Base-by-base conservation (phyloP, 2,113 vertebrate genomes). In the Muntiacus reevesi region DNA sequence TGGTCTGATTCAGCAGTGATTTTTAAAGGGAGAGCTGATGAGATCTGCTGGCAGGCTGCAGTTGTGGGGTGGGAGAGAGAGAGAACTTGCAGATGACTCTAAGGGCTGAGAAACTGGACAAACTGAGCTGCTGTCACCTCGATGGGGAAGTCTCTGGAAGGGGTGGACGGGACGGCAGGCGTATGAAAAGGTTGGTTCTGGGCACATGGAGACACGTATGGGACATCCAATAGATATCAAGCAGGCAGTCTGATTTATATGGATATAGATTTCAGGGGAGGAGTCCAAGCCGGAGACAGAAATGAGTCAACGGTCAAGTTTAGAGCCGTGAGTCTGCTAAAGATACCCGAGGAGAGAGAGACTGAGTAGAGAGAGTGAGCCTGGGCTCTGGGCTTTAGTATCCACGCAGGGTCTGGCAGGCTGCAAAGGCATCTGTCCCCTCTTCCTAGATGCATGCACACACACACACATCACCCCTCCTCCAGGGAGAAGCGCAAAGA, bases 121-220 rank as follows among this genome's bases (percentile, higher is more conserved):
- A 55, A 43, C 2, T 27, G 15, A 23, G 43, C 2, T 57, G 71
- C 67, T 8, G 1, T 36, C n/a, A 33, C 12, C 0, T 3, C 0
- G 17, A 52, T 3, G 33, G 28, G 19, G 21, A 36, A 67, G 33
- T 6, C 54, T 52, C 11, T 0, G 33, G 54, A 36, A 59, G 59
- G 43, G 33, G 25, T 30, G 30, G n/a, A 27, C 0, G 4, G 10
- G 79, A n/a, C 0, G 7, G 27, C 36, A 64, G 54, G 43, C 8
- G 25, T 1, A n/a, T 1, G 11, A 33, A 33, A 8, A 55, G 6
- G 30, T 95, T 57, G 28, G 76, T 67, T 50, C 21, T 50, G 57
- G 43, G 64, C n/a, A 19, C 1, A 13, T 16, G 27, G 21, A 50
- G 67, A 40, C 4, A 33, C 1, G 1, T 3, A 28, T 3, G 19